Evolutionary conservation across 2,113 vertebrate genomes (phyloP), one percentile per base, ranked within the genome.

Genomic region (Takifugu bimaculatus): DNA sequence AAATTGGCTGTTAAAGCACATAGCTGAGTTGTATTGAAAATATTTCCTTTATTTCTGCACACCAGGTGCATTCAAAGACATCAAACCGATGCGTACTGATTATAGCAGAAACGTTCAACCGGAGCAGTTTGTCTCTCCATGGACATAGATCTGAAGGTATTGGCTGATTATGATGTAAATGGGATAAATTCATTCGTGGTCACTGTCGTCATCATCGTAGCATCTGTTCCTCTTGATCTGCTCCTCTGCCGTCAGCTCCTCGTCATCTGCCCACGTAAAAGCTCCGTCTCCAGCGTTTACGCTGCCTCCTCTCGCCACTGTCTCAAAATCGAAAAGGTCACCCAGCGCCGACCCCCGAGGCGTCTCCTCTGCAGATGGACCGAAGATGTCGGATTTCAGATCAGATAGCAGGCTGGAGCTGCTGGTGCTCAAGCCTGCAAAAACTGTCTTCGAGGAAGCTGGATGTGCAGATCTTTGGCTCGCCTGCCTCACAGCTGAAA

Each of bases 161-260:
- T 28, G 68, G 26, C 49, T 55, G 56, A 45, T 75, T 68, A 14
- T 14, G 6, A 26, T 47, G 3, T 64, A 57, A 73, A 57, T 13
- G 52, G 49, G 43, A 35, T 29, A 26, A 28, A 65, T 72, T 83
- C 32, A 86, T 25, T 69, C 54, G 57, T 74, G 14, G 13, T 87
- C 74, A 15, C 77, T 65, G 43, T 89, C 88, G 2, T 88, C 87
- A 11, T 92, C 80, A 4, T 92, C 72, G 35, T 92, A 92, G 79
- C 79, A 91, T 85, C 91, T 84, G 20, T 92, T 94, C 73, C 84
- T 90, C 85, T 91, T 92, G 78, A 91, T 91, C 78, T 87, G 88
- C 70, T 91, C 90, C 78, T 91, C 90, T 57, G 84, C 80, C 0
- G 90, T 88, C 80, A 91, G 72, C 0, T 67, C 65, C 3, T 74